phyloP scores from a whole-genome alignment of 2,113 vertebrate species.

The Pangasianodon gigas region DNA sequence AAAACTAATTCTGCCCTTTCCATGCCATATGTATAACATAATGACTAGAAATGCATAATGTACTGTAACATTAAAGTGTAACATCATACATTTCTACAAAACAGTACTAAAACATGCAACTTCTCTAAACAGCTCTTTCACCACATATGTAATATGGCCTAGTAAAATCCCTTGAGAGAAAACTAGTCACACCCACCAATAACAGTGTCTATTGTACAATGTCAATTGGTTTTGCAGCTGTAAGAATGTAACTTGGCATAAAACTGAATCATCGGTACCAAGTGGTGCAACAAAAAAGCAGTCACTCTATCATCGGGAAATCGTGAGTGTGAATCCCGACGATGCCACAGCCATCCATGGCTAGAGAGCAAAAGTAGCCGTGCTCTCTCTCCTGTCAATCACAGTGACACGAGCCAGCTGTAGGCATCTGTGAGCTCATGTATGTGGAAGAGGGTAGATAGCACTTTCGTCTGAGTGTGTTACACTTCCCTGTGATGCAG shows the following conservation, averaged over 20 bases:
- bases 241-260: not conserved
- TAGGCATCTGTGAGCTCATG: not conserved
- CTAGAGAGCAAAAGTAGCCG: not conserved
- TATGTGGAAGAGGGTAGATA: not conserved
- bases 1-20: not conserved
- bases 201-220: not conserved
- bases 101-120: not conserved
- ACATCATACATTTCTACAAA: not conserved
- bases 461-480: not conserved
- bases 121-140: not conserved
- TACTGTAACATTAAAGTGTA: not conserved
- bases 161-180: not conserved
- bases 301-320: not conserved
- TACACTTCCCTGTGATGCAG: not conserved
- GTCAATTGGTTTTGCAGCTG: not conserved
- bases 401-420: not conserved
- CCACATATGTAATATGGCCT: not conserved
- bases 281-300: not conserved
- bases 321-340: not conserved
- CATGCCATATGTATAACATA: not conserved
- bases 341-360: not conserved
- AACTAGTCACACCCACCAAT: not conserved
- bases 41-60: not conserved
- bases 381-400: not conserved
- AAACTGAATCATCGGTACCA: not conserved